Conservation (phyloP, 2,113 vertebrate species). For the Eubucco bourcierii region DNA sequence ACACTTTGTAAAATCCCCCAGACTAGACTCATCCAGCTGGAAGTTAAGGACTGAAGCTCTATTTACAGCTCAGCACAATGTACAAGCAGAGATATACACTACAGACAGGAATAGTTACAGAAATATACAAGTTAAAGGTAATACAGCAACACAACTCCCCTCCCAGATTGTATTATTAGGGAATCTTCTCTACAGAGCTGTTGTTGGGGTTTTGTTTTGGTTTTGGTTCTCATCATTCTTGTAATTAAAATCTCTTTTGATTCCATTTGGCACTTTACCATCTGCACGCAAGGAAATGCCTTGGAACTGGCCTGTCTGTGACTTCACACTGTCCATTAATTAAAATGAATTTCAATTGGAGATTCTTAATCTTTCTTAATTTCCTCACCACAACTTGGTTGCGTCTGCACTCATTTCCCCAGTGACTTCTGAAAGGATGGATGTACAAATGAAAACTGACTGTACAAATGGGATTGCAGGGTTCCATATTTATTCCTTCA, state of each 20-base stretch:
- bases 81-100: too few species aligned
- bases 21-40: too few species aligned
- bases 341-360: background rate
- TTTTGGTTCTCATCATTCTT: background rate
- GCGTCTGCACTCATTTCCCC: background rate
- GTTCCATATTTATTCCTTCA: conserved; percentile 2
- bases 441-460: conserved; percentile 37
- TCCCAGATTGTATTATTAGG: background rate
- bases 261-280: conserved; percentile 24
- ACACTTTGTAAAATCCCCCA: too few species aligned
- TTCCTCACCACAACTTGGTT: conserved; percentile 22
- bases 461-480: conserved; percentile 18
- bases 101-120: too few species aligned
- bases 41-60: too few species aligned
- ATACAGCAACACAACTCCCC: too few species aligned
- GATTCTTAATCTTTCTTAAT: conserved; percentile 46
- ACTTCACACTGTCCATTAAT: conserved; percentile 45
- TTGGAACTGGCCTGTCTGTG: background rate
- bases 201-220: background rate
- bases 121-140: too few species aligned
- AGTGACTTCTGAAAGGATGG: conserved; percentile 31
- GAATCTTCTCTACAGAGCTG: background rate
- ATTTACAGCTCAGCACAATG: too few species aligned
- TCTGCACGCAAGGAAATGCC: conserved; percentile 29
- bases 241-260: conserved; percentile 46